Percentiles rank a stretch among this genome's conserved stretches.
Conservation (phyloP, 2,797 vertebrate genomes). For the Characodon lateralis region DNA sequence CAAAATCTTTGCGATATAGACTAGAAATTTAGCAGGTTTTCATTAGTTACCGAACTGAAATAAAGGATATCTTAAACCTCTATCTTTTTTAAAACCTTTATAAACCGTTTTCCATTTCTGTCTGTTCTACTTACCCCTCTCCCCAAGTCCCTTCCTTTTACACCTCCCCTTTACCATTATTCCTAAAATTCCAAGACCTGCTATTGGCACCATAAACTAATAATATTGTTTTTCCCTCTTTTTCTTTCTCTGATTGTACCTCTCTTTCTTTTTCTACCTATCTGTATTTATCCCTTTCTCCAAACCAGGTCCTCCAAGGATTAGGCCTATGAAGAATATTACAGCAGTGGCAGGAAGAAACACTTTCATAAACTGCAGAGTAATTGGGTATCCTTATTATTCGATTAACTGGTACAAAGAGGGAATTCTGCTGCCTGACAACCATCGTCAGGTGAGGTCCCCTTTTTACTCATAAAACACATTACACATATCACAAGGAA, state of each 20-base stretch:
- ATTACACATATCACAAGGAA: background rate
- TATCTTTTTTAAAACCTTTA: conserved; percentile 31
- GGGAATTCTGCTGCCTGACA: conserved; percentile 92
- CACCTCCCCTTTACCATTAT: conserved; percentile 41
- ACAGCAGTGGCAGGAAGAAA: conserved; percentile 95
- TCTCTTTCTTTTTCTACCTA: conserved; percentile 29
- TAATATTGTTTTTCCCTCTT: conserved; percentile 41
- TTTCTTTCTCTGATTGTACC: conserved; percentile 46
- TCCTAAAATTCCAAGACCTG: conserved; percentile 61
- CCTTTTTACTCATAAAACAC: conserved; percentile 7
- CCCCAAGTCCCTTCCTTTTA: conserved; percentile 43
- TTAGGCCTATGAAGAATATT: conserved; percentile 94
- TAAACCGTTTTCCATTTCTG: conserved; percentile 29
- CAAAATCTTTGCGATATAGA: background rate
- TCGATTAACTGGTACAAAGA: conserved; percentile 99
- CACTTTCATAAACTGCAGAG: conserved; percentile 96
- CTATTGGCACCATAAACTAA: conserved; percentile 64
- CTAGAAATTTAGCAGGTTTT: conserved; percentile 5
- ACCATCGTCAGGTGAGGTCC: conserved; percentile 87
- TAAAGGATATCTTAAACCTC: conserved; percentile 16
- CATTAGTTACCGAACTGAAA: background rate
- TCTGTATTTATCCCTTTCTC: conserved; percentile 21
- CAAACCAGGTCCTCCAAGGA: conserved; percentile 88
- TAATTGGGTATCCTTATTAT: conserved; percentile 98
- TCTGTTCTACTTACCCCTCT: conserved; percentile 13